phyloP scores from a whole-genome alignment of 2,888 invertebrate genomes.

The Caenorhabditis sp. region DNA sequence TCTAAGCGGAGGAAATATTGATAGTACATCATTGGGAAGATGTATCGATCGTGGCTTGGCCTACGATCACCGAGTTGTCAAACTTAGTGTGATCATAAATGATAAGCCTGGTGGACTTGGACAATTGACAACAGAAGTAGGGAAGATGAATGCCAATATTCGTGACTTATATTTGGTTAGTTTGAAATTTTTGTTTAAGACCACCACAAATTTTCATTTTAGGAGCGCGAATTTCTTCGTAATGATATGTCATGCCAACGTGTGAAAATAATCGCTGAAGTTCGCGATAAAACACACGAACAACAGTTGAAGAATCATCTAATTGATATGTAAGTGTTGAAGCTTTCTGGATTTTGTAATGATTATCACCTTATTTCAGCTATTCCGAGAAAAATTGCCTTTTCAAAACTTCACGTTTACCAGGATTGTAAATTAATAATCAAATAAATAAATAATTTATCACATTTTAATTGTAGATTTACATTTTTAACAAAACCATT shows the following conservation, averaged over 20 bases:
- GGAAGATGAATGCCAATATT: slow-evolving; percentile 47
- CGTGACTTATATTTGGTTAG: slow-evolving; percentile 33
- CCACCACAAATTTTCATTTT: slow-evolving; percentile 75
- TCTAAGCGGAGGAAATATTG: slow-evolving; percentile 75
- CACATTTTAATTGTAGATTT: background rate
- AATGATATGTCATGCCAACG: slow-evolving; percentile 82
- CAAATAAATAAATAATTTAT: background rate
- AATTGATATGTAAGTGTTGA: slow-evolving; percentile 8
- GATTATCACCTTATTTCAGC: background rate
- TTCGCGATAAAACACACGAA: slow-evolving; percentile 82
- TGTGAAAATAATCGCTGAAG: slow-evolving; percentile 83
- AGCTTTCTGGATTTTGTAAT: background rate
- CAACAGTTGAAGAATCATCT: slow-evolving; percentile 73
- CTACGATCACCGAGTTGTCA: slow-evolving; percentile 75
- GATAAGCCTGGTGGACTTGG: slow-evolving; percentile 73
- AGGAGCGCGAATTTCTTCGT: slow-evolving; percentile 90
- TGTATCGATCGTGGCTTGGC: slow-evolving; percentile 75
- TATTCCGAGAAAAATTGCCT: slow-evolving; percentile 22
- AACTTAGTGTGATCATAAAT: slow-evolving; percentile 72
- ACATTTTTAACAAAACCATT: background rate
- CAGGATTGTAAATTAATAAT: background rate
- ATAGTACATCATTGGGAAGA: slow-evolving; percentile 74
- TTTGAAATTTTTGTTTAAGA: background rate
- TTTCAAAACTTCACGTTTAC: slow-evolving; percentile 27
- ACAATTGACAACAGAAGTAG: slow-evolving; percentile 72